These are phyloP conservation scores for Euclidia mi DNA, from an alignment of 2,888 invertebrate genomes.

Conservation along the genomic window DNA sequence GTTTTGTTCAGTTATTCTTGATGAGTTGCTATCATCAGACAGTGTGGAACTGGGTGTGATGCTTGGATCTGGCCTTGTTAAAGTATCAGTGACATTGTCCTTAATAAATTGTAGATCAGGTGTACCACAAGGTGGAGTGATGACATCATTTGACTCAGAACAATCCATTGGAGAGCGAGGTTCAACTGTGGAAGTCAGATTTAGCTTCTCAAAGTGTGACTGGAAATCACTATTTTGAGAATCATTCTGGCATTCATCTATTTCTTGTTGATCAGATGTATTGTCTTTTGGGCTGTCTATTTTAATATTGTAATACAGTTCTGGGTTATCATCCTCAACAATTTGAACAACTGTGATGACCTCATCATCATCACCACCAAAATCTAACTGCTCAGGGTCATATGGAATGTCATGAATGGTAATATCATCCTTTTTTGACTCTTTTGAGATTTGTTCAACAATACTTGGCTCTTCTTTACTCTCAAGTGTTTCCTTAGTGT, in stretches of 20 bases:
- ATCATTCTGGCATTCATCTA: conserved; percentile 52
- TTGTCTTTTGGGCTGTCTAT: conserved; percentile 75
- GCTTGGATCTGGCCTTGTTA: conserved; percentile 82
- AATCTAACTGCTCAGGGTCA: conserved; percentile 73
- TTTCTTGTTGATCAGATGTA: conserved; percentile 35
- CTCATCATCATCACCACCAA: conserved; percentile 83
- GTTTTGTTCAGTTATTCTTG: conserved; percentile 76
- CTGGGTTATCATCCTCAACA: conserved; percentile 85
- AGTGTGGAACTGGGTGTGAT: conserved; percentile 83
- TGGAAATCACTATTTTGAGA: conserved; percentile 74
- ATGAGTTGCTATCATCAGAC: conserved; percentile 86
- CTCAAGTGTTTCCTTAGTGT: conserved; percentile 30
- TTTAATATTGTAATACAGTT: conserved; percentile 81
- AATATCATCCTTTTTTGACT: conserved; percentile 42
- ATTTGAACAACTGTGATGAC: conserved; percentile 87
- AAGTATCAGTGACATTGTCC: conserved; percentile 63
- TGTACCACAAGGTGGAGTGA: conserved; percentile 67
- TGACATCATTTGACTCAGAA: conserved; percentile 64
- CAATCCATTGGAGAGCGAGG: conserved; percentile 70
- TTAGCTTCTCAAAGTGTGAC: conserved; percentile 80
- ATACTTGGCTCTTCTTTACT: conserved; percentile 28
- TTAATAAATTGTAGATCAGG: conserved; percentile 71
- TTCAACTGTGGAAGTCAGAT: conserved; percentile 64
- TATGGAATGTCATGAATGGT: conserved; percentile 65
- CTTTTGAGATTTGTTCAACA: conserved; percentile 36